Base-by-base conservation (phyloP, 2,888 invertebrate genomes). In the Diarsia dahlii region DNA sequence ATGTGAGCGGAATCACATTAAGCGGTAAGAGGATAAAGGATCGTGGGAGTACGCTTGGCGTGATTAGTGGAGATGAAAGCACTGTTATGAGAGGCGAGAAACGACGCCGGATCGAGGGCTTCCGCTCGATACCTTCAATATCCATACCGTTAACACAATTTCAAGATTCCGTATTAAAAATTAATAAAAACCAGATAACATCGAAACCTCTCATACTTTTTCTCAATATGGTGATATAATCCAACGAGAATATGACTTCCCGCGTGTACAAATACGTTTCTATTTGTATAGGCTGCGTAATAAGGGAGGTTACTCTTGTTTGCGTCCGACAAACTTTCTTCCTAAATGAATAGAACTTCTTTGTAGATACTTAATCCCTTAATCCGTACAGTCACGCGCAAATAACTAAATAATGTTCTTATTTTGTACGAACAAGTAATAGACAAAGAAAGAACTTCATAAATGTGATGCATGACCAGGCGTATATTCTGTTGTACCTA, bases 21-120 rank as follows among this genome's bases (percentile, higher is more conserved):
- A 86, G 82, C 88, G 87, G 85, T 94, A 93, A 94, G 93, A 91
- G 93, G 93, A 93, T 93, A 91, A 92, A 89, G 76, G 81, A 71
- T 71, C 76, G 87, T 78, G 80, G 81, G 79, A 83, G 69, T 70
- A 23, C 52, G 69, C 84, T 76, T 76, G 71, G 74, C 87, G 89
- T 90, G 92, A 93, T 93, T 94, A 93, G 91, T 91, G 85, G 87
- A 90, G 90, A 88, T 90, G 88, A 87, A 91, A 89, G 89, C 89
- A 68, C 66, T 89, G 90, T 89, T 90, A 88, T 85, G 89, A 89
- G 88, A 86, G 85, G 82, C 82, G 69, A 74, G 46, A 87, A 23
- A 34, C 54, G 28, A 34, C 54, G 52, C 62, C 67, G 74, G 80
- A 81, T 89, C 86, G 87, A 91, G 89, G 76, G 89, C 83, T 88